Conservation (phyloP, 2,113 vertebrate genomes). For the Anas platyrhynchos region DNA sequence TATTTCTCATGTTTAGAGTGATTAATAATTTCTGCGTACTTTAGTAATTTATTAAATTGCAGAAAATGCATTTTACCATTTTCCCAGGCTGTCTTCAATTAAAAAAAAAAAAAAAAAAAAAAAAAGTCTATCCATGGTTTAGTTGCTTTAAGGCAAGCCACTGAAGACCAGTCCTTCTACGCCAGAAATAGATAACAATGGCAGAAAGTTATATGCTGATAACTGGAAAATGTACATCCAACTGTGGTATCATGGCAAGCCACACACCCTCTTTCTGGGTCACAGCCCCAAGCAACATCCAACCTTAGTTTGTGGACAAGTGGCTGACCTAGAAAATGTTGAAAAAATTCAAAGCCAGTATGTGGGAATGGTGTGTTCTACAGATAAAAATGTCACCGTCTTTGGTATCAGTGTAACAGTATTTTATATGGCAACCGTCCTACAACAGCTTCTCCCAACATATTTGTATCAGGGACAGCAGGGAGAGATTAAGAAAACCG, state of each 20-base stretch:
- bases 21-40: constrained; percentile 68
- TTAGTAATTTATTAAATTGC: constrained; percentile 74
- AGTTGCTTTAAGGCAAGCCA: not conserved
- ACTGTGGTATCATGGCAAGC: not conserved
- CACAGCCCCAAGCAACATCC: not conserved
- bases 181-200: constrained; percentile 41
- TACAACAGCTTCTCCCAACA: not conserved
- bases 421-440: not conserved
- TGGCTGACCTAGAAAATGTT: not conserved
- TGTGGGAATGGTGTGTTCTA: not conserved
- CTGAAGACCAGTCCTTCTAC: constrained; percentile 34
- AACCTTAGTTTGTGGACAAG: not conserved
- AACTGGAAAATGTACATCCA: constrained; percentile 34
- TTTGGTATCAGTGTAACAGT: not conserved
- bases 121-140: not conserved
- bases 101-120: not conserved
- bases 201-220: not conserved
- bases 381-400: not conserved
- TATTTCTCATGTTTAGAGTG: constrained; percentile 40
- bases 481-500: not conserved
- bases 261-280: not conserved
- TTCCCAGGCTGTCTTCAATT: not conserved
- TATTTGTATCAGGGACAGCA: fast-evolving
- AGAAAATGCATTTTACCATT: constrained; percentile 56
- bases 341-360: not conserved